A percentile compares a stretch with the other conserved stretches of the same genome.
Evolutionary conservation across 2,797 vertebrate genomes (phyloP).

Genomic region (Eulemur coronatus): DNA sequence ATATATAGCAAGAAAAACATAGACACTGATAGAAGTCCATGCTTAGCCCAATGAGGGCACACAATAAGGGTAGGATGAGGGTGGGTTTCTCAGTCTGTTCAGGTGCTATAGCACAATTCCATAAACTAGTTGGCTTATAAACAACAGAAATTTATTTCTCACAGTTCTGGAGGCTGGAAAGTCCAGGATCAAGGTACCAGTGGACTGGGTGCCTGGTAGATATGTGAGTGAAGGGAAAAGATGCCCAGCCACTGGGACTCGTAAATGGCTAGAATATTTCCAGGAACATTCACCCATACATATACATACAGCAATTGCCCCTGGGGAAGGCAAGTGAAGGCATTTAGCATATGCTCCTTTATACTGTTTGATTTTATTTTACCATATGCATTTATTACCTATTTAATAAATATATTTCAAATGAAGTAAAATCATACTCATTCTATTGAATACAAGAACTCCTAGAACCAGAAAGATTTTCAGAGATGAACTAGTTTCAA

Average conservation of each 20-base stretch:
- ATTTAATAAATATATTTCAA: not conserved
- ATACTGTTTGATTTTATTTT: not conserved
- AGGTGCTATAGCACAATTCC: not conserved
- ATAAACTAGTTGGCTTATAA: not conserved
- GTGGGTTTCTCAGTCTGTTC: not conserved
- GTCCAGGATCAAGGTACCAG: not conserved
- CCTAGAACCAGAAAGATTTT: not conserved
- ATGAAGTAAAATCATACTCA: not conserved
- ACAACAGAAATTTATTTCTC: not conserved
- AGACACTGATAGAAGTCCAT: not conserved
- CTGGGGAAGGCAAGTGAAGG: not conserved
- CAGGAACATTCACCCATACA: not conserved
- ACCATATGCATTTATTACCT: not conserved
- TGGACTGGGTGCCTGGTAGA: not conserved
- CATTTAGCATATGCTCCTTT: not conserved
- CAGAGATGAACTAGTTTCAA: not conserved
- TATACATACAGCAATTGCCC: not conserved
- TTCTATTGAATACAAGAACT: not conserved
- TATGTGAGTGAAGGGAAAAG: not conserved
- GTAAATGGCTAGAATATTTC: not conserved
- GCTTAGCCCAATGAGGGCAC: not conserved
- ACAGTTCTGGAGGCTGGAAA: not conserved
- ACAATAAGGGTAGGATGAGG: not conserved
- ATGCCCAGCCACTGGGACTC: not conserved
- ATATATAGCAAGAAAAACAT: not conserved